phyloP scores from a whole-genome alignment of 2,113 vertebrate genomes.

The Lophura nycthemera region DNA sequence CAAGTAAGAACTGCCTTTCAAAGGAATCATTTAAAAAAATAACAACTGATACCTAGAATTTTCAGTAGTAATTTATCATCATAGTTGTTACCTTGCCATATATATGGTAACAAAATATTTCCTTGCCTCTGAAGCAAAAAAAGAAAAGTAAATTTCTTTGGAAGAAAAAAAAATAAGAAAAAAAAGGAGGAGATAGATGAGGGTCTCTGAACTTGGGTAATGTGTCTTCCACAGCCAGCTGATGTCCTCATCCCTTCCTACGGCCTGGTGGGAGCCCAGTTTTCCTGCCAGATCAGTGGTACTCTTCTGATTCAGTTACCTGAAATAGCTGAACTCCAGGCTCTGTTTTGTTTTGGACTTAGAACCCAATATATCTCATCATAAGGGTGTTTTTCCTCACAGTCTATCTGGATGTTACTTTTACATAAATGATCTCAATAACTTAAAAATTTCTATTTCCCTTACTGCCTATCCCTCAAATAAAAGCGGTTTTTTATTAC shows the following conservation, averaged over 20 bases:
- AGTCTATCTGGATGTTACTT: background rate
- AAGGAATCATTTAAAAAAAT: background rate
- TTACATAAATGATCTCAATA: background rate
- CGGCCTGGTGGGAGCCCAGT: background rate
- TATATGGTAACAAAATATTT: background rate
- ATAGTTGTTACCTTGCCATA: background rate
- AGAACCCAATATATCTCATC: background rate
- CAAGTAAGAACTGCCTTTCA: background rate
- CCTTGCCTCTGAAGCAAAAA: background rate
- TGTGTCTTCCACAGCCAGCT: background rate
- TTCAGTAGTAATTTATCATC: background rate
- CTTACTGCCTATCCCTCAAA: background rate
- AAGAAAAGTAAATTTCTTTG: background rate
- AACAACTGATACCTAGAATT: background rate
- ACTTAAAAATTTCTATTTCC: background rate
- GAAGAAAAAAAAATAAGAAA: background rate
- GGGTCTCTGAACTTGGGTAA: background rate
- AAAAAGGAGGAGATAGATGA: background rate
- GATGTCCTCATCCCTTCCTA: background rate
- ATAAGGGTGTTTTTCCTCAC: background rate
- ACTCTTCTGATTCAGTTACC: background rate
- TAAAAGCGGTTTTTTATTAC: constrained; percentile 4
- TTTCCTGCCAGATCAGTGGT: background rate
- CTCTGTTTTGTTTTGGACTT: background rate
- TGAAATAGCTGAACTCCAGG: background rate